phyloP scores from a whole-genome alignment of 2,113 vertebrate genomes.

The Thunnus thynnus region DNA sequence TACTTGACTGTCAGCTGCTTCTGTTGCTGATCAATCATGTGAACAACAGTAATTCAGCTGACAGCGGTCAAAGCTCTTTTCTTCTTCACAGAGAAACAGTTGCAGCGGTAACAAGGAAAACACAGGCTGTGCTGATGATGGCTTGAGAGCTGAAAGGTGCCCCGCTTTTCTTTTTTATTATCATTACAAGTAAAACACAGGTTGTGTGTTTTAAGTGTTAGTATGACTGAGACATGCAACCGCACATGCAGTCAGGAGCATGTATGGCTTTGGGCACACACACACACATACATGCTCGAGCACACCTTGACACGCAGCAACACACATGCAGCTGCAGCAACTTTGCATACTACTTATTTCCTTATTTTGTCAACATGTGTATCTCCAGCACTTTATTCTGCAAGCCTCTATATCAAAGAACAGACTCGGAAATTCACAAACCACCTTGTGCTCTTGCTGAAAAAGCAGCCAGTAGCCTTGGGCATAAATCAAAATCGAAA shows the following conservation, averaged over 20 bases:
- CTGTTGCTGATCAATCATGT: conserved; percentile 62
- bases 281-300: conserved; percentile 35
- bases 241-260: background rate
- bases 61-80: conserved; percentile 47
- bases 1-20: conserved; percentile 13
- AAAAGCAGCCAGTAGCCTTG: background rate
- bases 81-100: conserved; percentile 45
- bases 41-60: conserved; percentile 50
- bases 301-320: conserved; percentile 24
- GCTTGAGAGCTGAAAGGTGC: conserved; percentile 14
- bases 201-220: conserved; percentile 9
- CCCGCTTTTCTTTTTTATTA: conserved; percentile 40
- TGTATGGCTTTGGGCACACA: conserved; percentile 15
- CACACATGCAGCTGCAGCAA: conserved; percentile 30
- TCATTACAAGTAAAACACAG: conserved; percentile 49
- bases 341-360: conserved; percentile 22
- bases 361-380: conserved; percentile 2
- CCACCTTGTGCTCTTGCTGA: background rate
- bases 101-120: conserved; percentile 56
- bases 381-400: conserved; percentile 2
- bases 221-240: background rate
- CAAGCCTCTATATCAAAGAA: conserved; percentile 5
- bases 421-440: background rate
- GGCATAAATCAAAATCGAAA: background rate
- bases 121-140: conserved; percentile 37